Percentiles rank a stretch among this genome's conserved stretches.
phyloP scores from a whole-genome alignment of 2,797 vertebrate genomes.

The Hypotaenidia philippensis region DNA sequence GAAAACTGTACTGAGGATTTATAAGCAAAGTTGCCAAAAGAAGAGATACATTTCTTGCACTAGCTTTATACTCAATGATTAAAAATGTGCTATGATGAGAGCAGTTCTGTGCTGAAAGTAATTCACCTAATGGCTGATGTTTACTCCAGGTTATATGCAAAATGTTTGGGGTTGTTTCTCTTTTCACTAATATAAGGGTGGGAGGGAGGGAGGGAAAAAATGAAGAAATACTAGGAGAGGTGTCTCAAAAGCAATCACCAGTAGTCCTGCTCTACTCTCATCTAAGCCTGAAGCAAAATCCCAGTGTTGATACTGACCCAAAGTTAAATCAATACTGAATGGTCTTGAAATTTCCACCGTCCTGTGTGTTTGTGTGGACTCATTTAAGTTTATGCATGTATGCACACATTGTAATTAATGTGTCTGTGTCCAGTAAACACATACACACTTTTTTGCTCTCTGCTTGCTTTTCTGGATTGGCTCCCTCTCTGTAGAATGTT shows the following conservation, averaged over 20 bases:
- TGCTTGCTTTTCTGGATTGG: conserved; percentile 36
- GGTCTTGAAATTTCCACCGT: neutral
- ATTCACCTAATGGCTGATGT: neutral
- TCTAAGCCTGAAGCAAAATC: neutral
- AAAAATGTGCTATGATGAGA: neutral
- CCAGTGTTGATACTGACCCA: neutral
- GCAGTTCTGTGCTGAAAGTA: neutral
- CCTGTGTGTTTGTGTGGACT: neutral
- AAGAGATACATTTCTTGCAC: neutral
- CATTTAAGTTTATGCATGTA: neutral
- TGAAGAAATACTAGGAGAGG: neutral
- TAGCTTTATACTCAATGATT: neutral
- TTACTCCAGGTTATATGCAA: neutral
- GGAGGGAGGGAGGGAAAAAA: neutral
- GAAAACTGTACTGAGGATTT: neutral
- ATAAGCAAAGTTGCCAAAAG: neutral
- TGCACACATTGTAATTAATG: neutral
- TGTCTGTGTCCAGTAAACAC: neutral
- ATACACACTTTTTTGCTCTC: neutral
- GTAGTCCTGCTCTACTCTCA: neutral
- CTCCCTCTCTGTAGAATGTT: conserved; percentile 43
- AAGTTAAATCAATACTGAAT: neutral
- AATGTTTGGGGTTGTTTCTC: neutral
- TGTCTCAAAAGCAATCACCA: neutral
- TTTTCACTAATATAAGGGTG: neutral